Percentiles rank a stretch among this genome's conserved stretches.
Evolutionary conservation across 1,140 invertebrate genomes (phyloP).

Genomic region (Formica selysi): DNA sequence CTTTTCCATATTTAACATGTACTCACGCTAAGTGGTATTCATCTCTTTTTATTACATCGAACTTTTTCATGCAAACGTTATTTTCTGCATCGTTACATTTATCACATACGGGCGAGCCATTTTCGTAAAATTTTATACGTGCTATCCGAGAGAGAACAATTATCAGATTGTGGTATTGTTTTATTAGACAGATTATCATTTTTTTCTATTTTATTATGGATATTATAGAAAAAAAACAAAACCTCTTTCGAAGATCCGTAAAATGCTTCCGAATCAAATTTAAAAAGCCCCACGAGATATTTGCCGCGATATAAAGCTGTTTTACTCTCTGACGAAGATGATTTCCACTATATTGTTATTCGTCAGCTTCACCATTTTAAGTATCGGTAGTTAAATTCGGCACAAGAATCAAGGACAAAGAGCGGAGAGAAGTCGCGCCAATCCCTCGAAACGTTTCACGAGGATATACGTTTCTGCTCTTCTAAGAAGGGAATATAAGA

Average conservation of each 20-base stretch:
- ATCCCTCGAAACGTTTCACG: conserved; percentile 6
- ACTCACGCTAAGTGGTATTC: not conserved
- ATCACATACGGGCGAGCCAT: not conserved
- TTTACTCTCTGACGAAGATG: not conserved
- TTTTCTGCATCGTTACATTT: not conserved
- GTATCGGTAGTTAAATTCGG: conserved; percentile 17
- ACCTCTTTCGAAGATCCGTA: not conserved
- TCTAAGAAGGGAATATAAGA: conserved; percentile 58
- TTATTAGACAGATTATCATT: not conserved
- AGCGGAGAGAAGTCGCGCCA: not conserved
- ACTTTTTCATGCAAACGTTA: not conserved
- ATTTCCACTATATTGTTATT: conserved; percentile 34
- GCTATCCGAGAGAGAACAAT: not conserved
- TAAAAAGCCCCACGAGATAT: conserved; percentile 32
- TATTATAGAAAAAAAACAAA: not conserved
- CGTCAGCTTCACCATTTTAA: not conserved
- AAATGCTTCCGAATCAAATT: not conserved
- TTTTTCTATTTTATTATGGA: not conserved
- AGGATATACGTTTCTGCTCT: conserved; percentile 29
- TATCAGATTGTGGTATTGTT: too few relatives aligned
- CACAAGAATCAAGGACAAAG: not conserved
- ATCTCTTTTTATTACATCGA: not conserved
- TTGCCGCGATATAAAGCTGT: not conserved
- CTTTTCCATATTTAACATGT: conserved; percentile 1
- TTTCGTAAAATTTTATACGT: not conserved